Evolutionary conservation across 1,140 invertebrate species (phyloP).

Genomic region (Papilio helenus): DNA sequence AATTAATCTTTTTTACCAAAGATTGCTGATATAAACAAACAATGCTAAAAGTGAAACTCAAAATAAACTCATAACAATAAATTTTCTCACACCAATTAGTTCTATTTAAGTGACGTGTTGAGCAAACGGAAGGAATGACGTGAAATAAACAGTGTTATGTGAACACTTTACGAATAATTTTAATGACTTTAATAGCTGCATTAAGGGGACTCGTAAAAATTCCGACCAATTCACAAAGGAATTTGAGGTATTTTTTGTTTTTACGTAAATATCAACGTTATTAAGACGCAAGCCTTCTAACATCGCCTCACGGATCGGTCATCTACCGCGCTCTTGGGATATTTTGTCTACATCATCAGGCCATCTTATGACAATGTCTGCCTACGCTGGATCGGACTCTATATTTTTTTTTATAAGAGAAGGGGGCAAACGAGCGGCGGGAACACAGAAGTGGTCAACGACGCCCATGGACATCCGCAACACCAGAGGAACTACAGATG

Average conservation of each 20-base stretch:
- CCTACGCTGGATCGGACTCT: too few species aligned
- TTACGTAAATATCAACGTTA: neutral
- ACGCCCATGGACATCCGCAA: too few species aligned
- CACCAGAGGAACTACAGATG: too few species aligned
- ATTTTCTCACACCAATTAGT: neutral
- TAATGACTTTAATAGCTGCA: neutral
- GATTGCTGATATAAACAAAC: neutral
- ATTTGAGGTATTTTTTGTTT: conserved; percentile 6
- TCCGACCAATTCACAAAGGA: neutral
- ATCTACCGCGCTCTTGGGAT: too few species aligned
- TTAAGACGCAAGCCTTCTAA: neutral
- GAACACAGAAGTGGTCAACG: too few species aligned
- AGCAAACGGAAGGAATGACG: conserved; percentile 19
- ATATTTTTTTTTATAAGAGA: too few species aligned
- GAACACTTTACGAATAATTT: conserved; percentile 5
- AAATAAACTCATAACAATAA: conserved; percentile 11
- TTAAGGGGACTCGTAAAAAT: neutral
- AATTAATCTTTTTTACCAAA: too few species aligned
- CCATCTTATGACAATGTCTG: too few species aligned
- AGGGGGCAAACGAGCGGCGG: too few species aligned
- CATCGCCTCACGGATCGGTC: neutral
- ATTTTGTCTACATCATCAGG: too few species aligned
- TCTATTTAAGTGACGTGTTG: conserved; percentile 13
- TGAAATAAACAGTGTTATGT: neutral
- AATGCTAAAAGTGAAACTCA: conserved; percentile 6